phyloP scores from a whole-genome alignment of 2,888 invertebrate genomes.

The Melinopterus prodromus region DNA sequence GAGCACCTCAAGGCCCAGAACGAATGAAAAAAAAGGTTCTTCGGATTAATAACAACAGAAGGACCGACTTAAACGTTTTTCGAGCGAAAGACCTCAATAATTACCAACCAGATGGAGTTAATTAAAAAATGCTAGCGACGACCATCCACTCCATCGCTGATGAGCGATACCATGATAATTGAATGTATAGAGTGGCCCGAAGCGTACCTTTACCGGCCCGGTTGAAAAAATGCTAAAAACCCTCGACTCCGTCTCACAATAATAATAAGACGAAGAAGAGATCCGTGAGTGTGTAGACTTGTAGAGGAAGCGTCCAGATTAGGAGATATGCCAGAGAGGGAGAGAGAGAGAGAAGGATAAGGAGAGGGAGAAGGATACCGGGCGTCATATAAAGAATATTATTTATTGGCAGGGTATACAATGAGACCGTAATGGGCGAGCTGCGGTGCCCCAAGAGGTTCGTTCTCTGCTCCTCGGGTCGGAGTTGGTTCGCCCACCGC shows the following conservation, averaged over 20 bases:
- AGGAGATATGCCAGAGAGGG: neutral
- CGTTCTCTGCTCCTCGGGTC: conserved; percentile 27
- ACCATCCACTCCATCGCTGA: neutral
- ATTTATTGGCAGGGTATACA: conserved; percentile 60
- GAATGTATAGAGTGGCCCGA: neutral
- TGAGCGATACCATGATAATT: neutral
- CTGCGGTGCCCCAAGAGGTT: conserved; percentile 38
- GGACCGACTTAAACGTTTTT: neutral
- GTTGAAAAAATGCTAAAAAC: neutral
- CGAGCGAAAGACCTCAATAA: neutral
- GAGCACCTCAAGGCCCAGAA: neutral
- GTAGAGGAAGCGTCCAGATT: neutral
- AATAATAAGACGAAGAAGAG: neutral
- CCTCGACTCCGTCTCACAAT: neutral
- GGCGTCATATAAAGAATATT: conserved; percentile 60
- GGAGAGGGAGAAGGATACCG: conserved; percentile 39
- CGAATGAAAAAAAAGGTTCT: neutral
- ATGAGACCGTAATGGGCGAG: conserved; percentile 59
- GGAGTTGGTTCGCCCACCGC: conserved; percentile 28
- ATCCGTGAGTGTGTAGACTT: too few species aligned
- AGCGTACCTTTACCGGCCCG: neutral
- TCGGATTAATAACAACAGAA: neutral
- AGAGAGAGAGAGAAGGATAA: neutral
- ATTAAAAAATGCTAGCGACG: neutral
- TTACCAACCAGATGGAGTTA: neutral